Evolutionary conservation across 1,140 invertebrate genomes (phyloP).

Genomic region (Caenorhabditis latens): DNA sequence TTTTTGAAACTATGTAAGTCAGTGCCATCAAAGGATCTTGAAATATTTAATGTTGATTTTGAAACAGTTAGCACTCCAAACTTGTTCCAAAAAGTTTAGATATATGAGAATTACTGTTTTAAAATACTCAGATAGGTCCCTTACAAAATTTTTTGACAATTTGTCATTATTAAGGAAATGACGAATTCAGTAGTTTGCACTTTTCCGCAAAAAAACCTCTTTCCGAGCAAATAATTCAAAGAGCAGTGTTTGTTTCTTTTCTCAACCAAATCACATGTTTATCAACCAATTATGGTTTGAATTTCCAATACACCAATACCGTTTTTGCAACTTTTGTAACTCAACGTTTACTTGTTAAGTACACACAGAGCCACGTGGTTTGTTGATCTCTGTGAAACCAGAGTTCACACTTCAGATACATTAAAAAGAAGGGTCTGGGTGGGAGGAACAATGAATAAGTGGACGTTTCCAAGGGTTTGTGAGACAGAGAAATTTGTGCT

Average conservation of each 20-base stretch:
- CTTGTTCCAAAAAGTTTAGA: too few relatives aligned
- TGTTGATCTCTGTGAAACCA: background rate
- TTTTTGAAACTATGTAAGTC: too few relatives aligned
- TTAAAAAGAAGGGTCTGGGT: background rate
- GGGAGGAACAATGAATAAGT: background rate
- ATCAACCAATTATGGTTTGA: constrained; percentile 18
- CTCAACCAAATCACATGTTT: constrained; percentile 1
- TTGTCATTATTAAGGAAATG: background rate
- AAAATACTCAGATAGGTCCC: background rate
- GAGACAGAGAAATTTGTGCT: too few relatives aligned
- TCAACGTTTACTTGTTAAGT: background rate
- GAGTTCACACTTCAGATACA: background rate
- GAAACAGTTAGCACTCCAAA: too few relatives aligned
- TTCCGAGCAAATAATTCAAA: background rate
- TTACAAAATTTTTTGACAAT: background rate
- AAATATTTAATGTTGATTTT: too few relatives aligned
- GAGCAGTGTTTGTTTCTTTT: background rate
- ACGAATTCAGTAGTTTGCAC: background rate
- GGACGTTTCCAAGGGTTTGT: too few relatives aligned
- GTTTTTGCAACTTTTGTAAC: background rate
- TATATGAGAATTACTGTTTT: background rate
- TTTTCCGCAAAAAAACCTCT: background rate
- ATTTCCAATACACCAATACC: background rate
- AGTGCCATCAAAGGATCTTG: too few relatives aligned
- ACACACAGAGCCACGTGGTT: background rate